phyloP scores from a whole-genome alignment of 2,797 vertebrate species.

The Typhlichthys eigenmanni region DNA sequence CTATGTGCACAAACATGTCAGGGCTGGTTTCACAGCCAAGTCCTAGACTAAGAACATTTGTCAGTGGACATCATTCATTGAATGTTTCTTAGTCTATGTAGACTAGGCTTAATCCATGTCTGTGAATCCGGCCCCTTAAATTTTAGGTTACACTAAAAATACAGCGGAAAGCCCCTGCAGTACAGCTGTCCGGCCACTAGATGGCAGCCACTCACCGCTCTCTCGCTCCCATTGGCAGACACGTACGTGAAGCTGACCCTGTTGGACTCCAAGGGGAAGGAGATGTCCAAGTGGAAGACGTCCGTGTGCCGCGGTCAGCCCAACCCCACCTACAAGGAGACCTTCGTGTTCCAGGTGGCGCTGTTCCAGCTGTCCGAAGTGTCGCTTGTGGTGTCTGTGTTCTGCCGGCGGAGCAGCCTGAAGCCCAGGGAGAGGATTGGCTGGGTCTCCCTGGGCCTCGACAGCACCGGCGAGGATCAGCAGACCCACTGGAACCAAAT shows the following conservation, averaged over 20 bases:
- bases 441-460: constrained; percentile 93
- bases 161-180: constrained; percentile 9
- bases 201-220: constrained; percentile 46
- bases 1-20: not conserved
- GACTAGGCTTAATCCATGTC: no score
- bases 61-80: no score
- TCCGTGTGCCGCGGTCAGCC: constrained; percentile 92
- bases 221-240: constrained; percentile 76
- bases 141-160: no score
- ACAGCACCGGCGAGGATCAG: constrained; percentile 94
- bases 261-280: constrained; percentile 96
- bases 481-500: constrained; percentile 94
- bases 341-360: constrained; percentile 95
- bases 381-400: constrained; percentile 91
- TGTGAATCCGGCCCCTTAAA: no score
- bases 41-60: no score
- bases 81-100: no score
- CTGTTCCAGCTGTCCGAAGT: constrained; percentile 97
- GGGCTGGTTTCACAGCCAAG: no score
- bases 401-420: constrained; percentile 91
- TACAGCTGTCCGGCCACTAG: constrained; percentile 49
- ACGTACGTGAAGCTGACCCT: constrained; percentile 95
- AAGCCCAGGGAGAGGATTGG: constrained; percentile 91
- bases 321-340: constrained; percentile 95
- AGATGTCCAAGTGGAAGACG: constrained; percentile 97